A percentile compares a stretch with the other conserved stretches of the same genome.
Evolutionary conservation across 2,888 invertebrate genomes (phyloP).

Genomic region (Gisinianus flammeolus): DNA sequence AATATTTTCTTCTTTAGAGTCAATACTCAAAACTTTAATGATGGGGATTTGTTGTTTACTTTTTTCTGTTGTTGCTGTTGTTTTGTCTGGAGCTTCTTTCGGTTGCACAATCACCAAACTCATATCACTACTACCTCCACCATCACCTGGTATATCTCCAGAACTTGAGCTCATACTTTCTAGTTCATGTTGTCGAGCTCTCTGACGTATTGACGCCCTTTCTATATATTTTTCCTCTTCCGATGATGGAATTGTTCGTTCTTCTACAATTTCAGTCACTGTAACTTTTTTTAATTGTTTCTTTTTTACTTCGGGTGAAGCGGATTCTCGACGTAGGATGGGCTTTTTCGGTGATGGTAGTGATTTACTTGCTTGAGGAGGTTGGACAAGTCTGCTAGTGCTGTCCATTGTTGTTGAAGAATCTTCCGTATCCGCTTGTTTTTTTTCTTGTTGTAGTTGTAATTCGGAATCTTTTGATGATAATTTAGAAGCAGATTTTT

Average conservation of each 20-base stretch:
- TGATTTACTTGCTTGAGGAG: neutral
- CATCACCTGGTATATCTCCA: slow-evolving; percentile 6
- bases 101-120: slow-evolving; percentile 4
- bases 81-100: neutral
- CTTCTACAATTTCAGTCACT: slow-evolving; percentile 33
- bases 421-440: neutral
- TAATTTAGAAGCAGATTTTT: neutral
- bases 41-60: neutral
- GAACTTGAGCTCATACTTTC: slow-evolving; percentile 1
- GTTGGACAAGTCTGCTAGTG: neutral
- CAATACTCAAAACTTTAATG: slow-evolving; percentile 10
- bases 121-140: neutral
- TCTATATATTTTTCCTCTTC: slow-evolving; percentile 26
- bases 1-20: slow-evolving; percentile 3
- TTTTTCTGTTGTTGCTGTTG: neutral
- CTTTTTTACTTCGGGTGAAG: slow-evolving; percentile 16
- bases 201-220: neutral
- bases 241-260: slow-evolving; percentile 18
- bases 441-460: slow-evolving; percentile 1
- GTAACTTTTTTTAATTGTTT: slow-evolving; percentile 25
- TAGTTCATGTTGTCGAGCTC: neutral
- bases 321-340: slow-evolving; percentile 12
- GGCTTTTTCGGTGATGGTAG: slow-evolving; percentile 5
- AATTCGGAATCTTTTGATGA: neutral
- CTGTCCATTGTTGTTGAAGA: neutral